Conservation (phyloP, 1,140 invertebrate species). For the Drosophila mayri region DNA sequence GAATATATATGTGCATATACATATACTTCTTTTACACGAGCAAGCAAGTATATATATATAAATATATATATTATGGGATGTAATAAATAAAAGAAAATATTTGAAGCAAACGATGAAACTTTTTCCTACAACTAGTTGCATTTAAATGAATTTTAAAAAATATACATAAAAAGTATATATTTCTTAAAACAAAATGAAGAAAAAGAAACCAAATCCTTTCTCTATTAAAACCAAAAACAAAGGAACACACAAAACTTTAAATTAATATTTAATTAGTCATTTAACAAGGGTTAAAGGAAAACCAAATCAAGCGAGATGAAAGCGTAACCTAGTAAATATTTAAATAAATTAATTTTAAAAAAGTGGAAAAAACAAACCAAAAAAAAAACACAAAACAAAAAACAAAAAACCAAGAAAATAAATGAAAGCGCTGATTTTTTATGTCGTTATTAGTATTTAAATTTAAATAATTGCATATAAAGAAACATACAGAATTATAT, state of each 20-base stretch:
- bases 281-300: slow-evolving; percentile 70
- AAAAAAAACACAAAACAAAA: slow-evolving; percentile 55
- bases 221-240: slow-evolving; percentile 69
- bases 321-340: slow-evolving; percentile 81
- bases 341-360: slow-evolving; percentile 81
- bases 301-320: slow-evolving; percentile 64
- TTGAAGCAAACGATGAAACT: slow-evolving; percentile 75
- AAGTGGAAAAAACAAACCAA: slow-evolving; percentile 34
- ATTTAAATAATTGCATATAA: slow-evolving; percentile 81
- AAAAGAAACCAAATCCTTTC: slow-evolving; percentile 69
- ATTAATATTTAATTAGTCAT: slow-evolving; percentile 80
- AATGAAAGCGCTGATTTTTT: slow-evolving; percentile 81
- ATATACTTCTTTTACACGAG: slow-evolving; percentile 74
- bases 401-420: slow-evolving; percentile 60
- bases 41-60: slow-evolving; percentile 62
- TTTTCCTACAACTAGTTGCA: slow-evolving; percentile 82
- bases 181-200: slow-evolving; percentile 57
- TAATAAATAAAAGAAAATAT: slow-evolving; percentile 60
- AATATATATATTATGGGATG: slow-evolving; percentile 68
- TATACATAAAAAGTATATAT: slow-evolving; percentile 79
- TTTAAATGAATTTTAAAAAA: slow-evolving; percentile 82
- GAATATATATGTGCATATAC: slow-evolving; percentile 47
- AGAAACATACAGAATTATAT: slow-evolving; percentile 62
- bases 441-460: slow-evolving; percentile 84
- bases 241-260: slow-evolving; percentile 67